phyloP scores from a whole-genome alignment of 2,797 vertebrate genomes.

The Dallia pectoralis region DNA sequence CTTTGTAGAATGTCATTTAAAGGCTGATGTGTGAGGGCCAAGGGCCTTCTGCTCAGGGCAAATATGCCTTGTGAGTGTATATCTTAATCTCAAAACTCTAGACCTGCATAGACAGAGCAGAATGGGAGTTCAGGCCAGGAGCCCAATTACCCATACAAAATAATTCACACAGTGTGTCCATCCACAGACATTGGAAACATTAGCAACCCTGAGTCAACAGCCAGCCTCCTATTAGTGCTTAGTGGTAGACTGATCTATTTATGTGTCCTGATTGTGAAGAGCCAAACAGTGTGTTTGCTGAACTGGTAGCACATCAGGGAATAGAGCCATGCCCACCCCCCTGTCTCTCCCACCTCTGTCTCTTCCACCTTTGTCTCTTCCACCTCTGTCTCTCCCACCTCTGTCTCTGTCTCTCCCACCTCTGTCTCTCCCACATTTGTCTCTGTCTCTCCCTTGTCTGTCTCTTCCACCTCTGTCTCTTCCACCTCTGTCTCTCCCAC shows the following conservation, averaged over 20 bases:
- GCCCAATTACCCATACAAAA: background rate
- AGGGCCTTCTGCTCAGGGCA: too few species aligned
- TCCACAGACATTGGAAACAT: slow-evolving; percentile 57
- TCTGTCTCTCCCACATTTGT: too few species aligned
- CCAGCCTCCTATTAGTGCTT: slow-evolving; percentile 65
- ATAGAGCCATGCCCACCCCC: slow-evolving; percentile 50
- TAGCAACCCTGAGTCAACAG: slow-evolving; percentile 66
- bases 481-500: too few species aligned
- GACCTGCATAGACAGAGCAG: background rate
- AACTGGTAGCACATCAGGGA: slow-evolving; percentile 70
- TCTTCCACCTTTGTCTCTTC: too few species aligned
- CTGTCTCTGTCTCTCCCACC: background rate
- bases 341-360: background rate
- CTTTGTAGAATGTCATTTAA: too few species aligned
- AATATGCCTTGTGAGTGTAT: too few species aligned
- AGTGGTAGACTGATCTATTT: slow-evolving; percentile 74
- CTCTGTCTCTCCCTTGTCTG: too few species aligned
- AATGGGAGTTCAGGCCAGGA: background rate
- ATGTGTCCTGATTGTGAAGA: slow-evolving; percentile 77
- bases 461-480: background rate
- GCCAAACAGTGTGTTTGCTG: slow-evolving; percentile 71
- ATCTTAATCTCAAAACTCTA: background rate
- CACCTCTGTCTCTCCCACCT: slow-evolving; percentile 39
- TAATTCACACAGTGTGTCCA: slow-evolving; percentile 39
- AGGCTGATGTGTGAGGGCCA: too few species aligned